Evolutionary conservation across 2,113 vertebrate genomes (phyloP), one percentile per base, ranked within the genome.

Genomic region (Balaeniceps rex): DNA sequence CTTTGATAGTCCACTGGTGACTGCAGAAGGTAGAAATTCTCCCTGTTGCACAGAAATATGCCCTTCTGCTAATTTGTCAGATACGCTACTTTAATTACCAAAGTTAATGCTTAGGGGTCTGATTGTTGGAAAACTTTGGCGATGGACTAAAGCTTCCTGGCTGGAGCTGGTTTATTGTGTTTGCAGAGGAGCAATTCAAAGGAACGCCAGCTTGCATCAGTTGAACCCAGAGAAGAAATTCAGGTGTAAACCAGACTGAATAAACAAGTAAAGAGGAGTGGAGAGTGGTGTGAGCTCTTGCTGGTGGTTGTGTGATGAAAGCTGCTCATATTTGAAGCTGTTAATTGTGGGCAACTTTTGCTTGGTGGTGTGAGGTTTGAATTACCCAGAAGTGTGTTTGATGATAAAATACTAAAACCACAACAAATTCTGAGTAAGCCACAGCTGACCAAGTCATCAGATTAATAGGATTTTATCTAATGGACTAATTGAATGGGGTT

Each of bases 201-300:
- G 1, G 8, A 60, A 14, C 2, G 1, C 0, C 6, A 36, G 47
- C 58, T 79, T 84, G 17, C 6, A 0, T 46, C 16, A 31, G 5
- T 77, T 74, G 77, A 86, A 70, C 16, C 13, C 11, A 6, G 49
- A 70, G 76, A 75, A 87, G 57, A 86, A 65, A 80, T 55, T 47
- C 17, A n/a, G 66, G 26, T 66, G 58, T 70, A 85, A 90, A 94
- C 2, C 11, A 60, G 51, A 29, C 7, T 76, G 51, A 85, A 94
- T 51, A 75, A 74, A 60, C 23, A 65, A 57, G 14, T 44, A 26
- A 14, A 86, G 44, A 9, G 12, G 76, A 34, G 26, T 44, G 31
- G 28, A 85, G 58, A 74, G 42, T 25, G 31, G 9, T 23, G 15
- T 11, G 58, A 65, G 42, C 33, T 46, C 42, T 58, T 47, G 9